Evolutionary conservation across 2,797 vertebrate species (phyloP), one percentile per base, ranked within the genome.

Genomic region (Gymnothorax reevesii): DNA sequence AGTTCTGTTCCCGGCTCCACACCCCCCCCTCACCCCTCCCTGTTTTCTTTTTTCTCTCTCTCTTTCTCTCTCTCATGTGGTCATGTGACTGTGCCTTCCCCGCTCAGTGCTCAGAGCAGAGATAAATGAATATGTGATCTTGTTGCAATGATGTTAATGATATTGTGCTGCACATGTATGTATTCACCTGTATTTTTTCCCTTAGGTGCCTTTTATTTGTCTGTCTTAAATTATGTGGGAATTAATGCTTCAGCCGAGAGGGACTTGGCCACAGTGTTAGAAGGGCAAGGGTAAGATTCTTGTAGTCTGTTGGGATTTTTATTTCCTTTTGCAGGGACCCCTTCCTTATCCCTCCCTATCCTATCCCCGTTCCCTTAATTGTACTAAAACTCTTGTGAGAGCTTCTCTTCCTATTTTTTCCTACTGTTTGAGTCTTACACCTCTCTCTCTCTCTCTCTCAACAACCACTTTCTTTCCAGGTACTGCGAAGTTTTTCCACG

Each of bases 201-300:
- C 97, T 96, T 96, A 98, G 97, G 97, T 97, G 89, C 96, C 96
- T 98, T 95, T 98, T 97, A 97, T 97, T 96, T 99, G 97, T 98
- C 94, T 98, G 97, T 97, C 97, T 98, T 97, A 94, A 88, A 94
- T 96, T 96, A 96, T 95, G 94, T 95, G 95, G 95, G 94, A 94
- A 94, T 89, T 88, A 86, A 85, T 88, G 55, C 86, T 93, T 95
- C 94, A 95, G 92, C 93, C 96, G 93, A 96, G 97, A 97, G 96
- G 95, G 96, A 96, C 93, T 93, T 91, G 93, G 92, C 90, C 92
- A 92, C 96, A 95, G 93, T 96, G 94, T 96, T 95, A 97, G 90
- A 97, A 97, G 98, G 98, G 96, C 95, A 95, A 97, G 98, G 99
- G 98, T 99, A 99, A 99, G 98, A 97, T 93, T 97, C 95, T 94